These are phyloP conservation scores for Brenthis ino DNA, from an alignment of 2,888 invertebrate species.

Conservation along the genomic window DNA sequence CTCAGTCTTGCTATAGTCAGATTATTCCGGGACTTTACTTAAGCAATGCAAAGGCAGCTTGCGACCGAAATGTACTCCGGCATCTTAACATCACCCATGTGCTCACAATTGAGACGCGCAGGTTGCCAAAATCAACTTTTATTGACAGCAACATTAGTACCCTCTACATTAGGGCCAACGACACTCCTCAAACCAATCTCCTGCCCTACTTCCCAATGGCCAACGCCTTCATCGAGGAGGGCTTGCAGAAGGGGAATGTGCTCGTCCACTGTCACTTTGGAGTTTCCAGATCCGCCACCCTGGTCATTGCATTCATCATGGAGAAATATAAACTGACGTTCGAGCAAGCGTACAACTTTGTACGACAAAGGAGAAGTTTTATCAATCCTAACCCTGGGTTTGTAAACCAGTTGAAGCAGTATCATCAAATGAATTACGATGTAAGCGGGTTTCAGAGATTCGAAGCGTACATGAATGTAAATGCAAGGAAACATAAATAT, in stretches of 20 bases:
- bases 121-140: conserved; percentile 67
- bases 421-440: conserved; percentile 63
- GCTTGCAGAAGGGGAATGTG: conserved; percentile 85
- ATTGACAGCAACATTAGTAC: conserved; percentile 63
- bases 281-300: conserved; percentile 95
- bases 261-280: conserved; percentile 98
- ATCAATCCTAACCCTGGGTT: conserved; percentile 98
- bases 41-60: conserved; percentile 72
- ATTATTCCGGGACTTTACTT: conserved; percentile 70
- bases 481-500: conserved; percentile 66
- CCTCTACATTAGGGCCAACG: conserved; percentile 76
- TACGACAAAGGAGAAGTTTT: conserved; percentile 92
- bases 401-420: conserved; percentile 93
- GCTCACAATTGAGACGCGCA: conserved; percentile 72
- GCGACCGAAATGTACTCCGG: conserved; percentile 60
- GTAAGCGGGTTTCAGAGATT: conserved; percentile 63
- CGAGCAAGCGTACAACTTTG: conserved; percentile 93
- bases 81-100: conserved; percentile 74
- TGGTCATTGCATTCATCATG: conserved; percentile 97
- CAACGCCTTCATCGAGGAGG: conserved; percentile 79
- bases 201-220: conserved; percentile 77
- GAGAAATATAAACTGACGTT: conserved; percentile 91
- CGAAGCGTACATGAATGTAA: conserved; percentile 68
- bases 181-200: conserved; percentile 70
- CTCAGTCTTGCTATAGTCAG: conserved; percentile 68